Base-by-base conservation (phyloP, 2,113 vertebrate species). In the Shinisaurus crocodilurus region DNA sequence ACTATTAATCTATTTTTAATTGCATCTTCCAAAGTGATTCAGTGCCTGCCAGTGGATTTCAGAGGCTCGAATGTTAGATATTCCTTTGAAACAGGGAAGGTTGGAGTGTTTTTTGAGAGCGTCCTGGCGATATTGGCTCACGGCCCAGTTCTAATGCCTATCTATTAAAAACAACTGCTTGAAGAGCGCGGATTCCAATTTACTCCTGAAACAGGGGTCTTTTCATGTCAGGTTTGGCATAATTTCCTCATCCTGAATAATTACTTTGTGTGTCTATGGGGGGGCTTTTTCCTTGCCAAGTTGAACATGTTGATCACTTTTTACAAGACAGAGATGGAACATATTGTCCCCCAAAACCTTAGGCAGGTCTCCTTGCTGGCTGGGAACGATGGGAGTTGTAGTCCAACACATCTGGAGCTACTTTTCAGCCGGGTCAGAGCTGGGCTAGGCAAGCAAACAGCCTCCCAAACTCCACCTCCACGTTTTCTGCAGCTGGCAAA, bases 1-100 rank as follows among this genome's bases (percentile, higher is more conserved):
- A 87, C 74, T 48, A 92, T 95, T 95, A 94, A 95, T 95, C 81
- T 93, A 91, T 76, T 94, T 96, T 94, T 96, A 96, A 95, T 92
- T 96, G 92, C 18, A 60, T 37, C 87, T 89, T 94, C 93, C 82
- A 16, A 95, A 92, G 82, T 93, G 88, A 92, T 94, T 94, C 91
- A 94, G 88, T 2, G 13, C 88, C 85, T 96, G 85, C 83, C 92
- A 91, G 90, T 72, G n/a, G 87, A 32, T 82, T 88, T 57, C 70
- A 92, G 94, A 89, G 43, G 34, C 89, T 32, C 23, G 75, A 91
- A 94, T 93, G 92, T 34, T 50, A 89, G 89, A 88, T 91, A 88
- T 87, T 85, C 90, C 7, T 18, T 3, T 76, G 89, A 79, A 94
- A 91, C 0, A 6, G 90, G n/a, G 29, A 89, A 92, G 92, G 54